Base-by-base conservation (phyloP, 2,113 vertebrate species). In the Zootoca vivipara region DNA sequence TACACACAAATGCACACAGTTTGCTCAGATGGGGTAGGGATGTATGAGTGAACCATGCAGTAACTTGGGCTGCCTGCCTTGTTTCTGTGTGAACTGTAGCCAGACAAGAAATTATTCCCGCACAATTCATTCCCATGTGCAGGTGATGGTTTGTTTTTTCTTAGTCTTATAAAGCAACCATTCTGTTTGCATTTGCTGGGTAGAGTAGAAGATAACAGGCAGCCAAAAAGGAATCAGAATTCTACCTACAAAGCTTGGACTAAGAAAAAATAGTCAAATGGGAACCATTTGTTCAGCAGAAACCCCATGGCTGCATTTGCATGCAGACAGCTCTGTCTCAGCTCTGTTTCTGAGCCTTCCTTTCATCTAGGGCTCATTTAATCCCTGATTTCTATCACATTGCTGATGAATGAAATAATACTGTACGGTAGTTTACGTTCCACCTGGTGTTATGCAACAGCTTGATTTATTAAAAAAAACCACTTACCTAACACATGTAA, bases 401-500 rank as follows among this genome's bases (percentile, higher is more conserved):
- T 28, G 13, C 16, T 81, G 4, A 78, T 62, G 9, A 42, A 8
- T 84, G 16, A 33, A 72, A 72, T 83, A 72, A 70, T 72, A 40
- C 8, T 82, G 7, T 5, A 33, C 46, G 79, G 75, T 70, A 79
- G 33, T 78, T 89, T 33, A 74, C 42, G 82, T 89, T 40, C 9
- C 42, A 24, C 56, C 69, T 75, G 24, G 4, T 33, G 28, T 78
- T 56, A 67, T 38, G 20, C 35, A 84, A 24, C 12, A 73, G 9
- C 35, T 73, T 87, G 35, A 79, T 40, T 62, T 62, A 62, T 62
- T 52, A 10, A 82, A 75, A 75, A 67, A 64, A 35, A 26, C 30
- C 33, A 93, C 96, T 96, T 96, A 99, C 99, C 99, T 92, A 99
- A 95, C 91, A 99, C 99, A n/a, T 99, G 98, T 89, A 99, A 97